Evolutionary conservation across 2,888 invertebrate genomes (phyloP).

Genomic region (Drosophila setosimentum): DNA sequence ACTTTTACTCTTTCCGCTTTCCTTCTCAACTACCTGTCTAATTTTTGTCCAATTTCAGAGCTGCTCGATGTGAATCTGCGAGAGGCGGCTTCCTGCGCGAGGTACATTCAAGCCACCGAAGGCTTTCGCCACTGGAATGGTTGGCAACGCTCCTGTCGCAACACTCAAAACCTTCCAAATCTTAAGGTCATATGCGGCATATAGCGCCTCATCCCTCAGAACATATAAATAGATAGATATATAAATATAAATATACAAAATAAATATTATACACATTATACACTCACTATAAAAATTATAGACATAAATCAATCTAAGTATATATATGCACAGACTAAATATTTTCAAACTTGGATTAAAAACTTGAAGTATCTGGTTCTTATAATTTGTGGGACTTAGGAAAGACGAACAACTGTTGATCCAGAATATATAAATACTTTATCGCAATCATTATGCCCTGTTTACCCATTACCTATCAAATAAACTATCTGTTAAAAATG

Average conservation of each 20-base stretch:
- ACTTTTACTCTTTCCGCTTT: background rate
- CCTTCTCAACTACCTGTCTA: background rate
- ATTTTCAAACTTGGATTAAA: background rate
- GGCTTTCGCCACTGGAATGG: constrained; percentile 86
- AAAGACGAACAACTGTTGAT: background rate
- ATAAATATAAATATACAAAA: background rate
- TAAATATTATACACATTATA: background rate
- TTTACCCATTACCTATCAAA: background rate
- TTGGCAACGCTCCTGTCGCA: constrained; percentile 79
- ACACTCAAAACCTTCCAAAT: constrained; percentile 74
- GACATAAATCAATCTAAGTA: background rate
- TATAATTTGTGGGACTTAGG: background rate
- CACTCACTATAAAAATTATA: background rate
- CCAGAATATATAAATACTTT: background rate
- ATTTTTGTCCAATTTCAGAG: constrained; percentile 85
- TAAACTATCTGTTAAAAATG: background rate
- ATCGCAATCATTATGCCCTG: too few relatives aligned
- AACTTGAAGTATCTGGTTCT: background rate
- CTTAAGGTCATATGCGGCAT: constrained; percentile 70
- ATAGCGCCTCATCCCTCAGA: constrained; percentile 5
- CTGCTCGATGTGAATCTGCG: constrained; percentile 88
- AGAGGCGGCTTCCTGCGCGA: constrained; percentile 88
- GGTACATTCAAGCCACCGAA: constrained; percentile 87
- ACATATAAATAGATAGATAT: background rate
- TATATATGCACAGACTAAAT: background rate